Percentiles rank a stretch among this genome's conserved stretches.
Conservation (phyloP, 2,797 vertebrate genomes). For the Centropyge bicolor region DNA sequence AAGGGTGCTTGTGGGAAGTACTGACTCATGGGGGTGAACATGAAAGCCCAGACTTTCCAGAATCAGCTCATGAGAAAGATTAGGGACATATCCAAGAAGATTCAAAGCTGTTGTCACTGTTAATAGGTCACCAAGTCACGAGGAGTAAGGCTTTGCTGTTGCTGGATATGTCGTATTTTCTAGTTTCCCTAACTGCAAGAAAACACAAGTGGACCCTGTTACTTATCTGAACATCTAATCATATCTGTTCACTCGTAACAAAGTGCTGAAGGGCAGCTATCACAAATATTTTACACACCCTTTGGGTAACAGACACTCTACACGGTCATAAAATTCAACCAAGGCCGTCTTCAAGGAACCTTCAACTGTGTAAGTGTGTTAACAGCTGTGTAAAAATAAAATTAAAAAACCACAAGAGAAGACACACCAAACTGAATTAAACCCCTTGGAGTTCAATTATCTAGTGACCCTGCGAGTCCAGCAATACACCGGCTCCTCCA, state of each 20-base stretch:
- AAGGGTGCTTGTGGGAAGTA: constrained; percentile 30
- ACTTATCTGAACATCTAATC: constrained; percentile 39
- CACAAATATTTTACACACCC: constrained; percentile 37
- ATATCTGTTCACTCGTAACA: constrained; percentile 30
- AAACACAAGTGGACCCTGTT: not conserved
- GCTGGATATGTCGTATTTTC: not conserved
- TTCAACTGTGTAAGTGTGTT: constrained; percentile 22
- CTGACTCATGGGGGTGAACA: constrained; percentile 35
- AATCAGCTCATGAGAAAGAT: constrained; percentile 31
- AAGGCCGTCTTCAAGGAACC: constrained; percentile 12
- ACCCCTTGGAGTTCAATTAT: constrained; percentile 80
- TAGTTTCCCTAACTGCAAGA: not conserved
- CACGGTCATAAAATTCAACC: constrained; percentile 38
- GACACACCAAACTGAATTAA: constrained; percentile 57
- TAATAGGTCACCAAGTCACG: not conserved
- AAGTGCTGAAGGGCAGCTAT: constrained; percentile 13
- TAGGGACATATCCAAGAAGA: constrained; percentile 16
- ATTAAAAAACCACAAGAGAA: constrained; percentile 24
- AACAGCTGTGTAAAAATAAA: constrained; percentile 26
- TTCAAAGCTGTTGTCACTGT: constrained; percentile 10
- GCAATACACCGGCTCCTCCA: constrained; percentile 82
- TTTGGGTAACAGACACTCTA: constrained; percentile 19
- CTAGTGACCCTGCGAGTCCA: constrained; percentile 80
- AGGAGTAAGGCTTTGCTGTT: not conserved
- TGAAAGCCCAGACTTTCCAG: constrained; percentile 39